A percentile compares a stretch with the other conserved stretches of the same genome.
phyloP scores from a whole-genome alignment of 2,888 invertebrate genomes.

The Noctua pronuba region DNA sequence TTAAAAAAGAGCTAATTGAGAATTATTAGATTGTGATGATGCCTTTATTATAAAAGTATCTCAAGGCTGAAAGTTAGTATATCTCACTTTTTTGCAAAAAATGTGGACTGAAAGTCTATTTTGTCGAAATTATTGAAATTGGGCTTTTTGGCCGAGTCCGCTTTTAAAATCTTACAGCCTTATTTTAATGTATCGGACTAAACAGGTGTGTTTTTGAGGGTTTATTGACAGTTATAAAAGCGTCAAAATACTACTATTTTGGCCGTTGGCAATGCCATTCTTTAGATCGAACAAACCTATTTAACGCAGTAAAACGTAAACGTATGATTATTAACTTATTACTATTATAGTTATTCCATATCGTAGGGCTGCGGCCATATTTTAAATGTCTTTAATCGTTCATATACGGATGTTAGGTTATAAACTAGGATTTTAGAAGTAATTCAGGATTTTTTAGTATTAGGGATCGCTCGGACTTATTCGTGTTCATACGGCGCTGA shows the following conservation, averaged over 20 bases:
- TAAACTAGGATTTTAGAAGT: conserved; percentile 32
- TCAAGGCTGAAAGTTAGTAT: conserved; percentile 38
- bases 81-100: conserved; percentile 23
- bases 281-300: conserved; percentile 40
- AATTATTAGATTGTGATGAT: conserved; percentile 36
- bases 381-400: conserved; percentile 35
- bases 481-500: conserved; percentile 20
- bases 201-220: conserved; percentile 45
- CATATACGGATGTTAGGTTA: conserved; percentile 22
- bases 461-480: conserved; percentile 39
- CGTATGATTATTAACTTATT: conserved; percentile 15
- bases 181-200: conserved; percentile 28
- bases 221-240: conserved; percentile 35
- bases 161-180: conserved; percentile 11
- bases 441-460: conserved; percentile 26
- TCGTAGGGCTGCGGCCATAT: conserved; percentile 24
- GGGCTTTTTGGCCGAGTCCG: conserved; percentile 54
- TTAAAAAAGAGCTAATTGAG: not conserved
- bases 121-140: conserved; percentile 43
- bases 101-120: conserved; percentile 30
- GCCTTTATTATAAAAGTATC: conserved; percentile 35
- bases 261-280: conserved; percentile 44
- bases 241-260: conserved; percentile 39
- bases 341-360: conserved; percentile 31
- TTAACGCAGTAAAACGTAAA: conserved; percentile 16